Conservation (phyloP, 2,888 invertebrate species). For the Griposia aprilina region DNA sequence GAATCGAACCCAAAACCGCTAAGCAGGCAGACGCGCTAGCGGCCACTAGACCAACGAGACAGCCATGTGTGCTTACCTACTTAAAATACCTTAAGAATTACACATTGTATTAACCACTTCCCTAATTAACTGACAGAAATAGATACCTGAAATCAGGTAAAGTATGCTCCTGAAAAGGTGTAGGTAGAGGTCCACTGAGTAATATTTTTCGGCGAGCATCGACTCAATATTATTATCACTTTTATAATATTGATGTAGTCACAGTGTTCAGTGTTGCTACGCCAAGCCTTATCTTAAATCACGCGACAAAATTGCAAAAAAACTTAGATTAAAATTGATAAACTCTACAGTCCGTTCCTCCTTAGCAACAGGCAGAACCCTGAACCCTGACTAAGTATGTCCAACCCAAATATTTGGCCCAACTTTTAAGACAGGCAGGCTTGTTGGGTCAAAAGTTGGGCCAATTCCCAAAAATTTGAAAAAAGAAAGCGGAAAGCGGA, state of each 20-base stretch:
- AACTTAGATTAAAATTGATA: slow-evolving; percentile 27
- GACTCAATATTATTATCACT: not conserved
- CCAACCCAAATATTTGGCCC: not conserved
- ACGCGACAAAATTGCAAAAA: slow-evolving; percentile 19
- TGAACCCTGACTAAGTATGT: not conserved
- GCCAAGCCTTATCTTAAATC: slow-evolving; percentile 21
- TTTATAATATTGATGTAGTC: slow-evolving; percentile 1
- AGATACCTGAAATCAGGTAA: not conserved
- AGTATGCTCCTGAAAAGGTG: not conserved
- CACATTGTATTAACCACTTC: not conserved
- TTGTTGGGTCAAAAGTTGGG: not conserved
- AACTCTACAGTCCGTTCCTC: not conserved
- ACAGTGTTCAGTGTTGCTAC: slow-evolving; percentile 22
- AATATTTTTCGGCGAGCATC: not conserved
- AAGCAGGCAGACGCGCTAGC: not conserved
- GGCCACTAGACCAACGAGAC: not conserved
- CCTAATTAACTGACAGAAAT: not conserved
- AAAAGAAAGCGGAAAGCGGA: slow-evolving; percentile 39
- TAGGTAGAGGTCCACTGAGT: not conserved
- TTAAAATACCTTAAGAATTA: not conserved
- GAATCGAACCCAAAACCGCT: too few relatives aligned
- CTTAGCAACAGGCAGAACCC: slow-evolving; percentile 5
- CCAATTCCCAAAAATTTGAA: not conserved
- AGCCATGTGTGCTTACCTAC: not conserved
- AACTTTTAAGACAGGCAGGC: not conserved